Percentiles rank a stretch among this genome's conserved stretches.
Evolutionary conservation across 2,113 vertebrate species (phyloP).

Genomic region (Antechinus stuartii): DNA sequence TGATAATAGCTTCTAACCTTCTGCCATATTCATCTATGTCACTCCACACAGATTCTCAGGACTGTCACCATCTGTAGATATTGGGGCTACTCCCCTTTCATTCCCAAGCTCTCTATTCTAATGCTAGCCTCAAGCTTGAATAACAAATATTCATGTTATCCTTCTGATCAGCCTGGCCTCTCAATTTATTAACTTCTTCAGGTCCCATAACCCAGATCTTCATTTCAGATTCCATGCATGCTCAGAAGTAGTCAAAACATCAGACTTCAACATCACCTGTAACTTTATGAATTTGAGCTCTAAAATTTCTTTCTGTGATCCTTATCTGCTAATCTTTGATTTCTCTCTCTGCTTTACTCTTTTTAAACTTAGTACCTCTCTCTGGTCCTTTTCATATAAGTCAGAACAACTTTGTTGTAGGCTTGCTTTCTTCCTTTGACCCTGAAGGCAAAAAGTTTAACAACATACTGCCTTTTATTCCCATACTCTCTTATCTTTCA

Average conservation of each 20-base stretch:
- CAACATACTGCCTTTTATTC: background rate
- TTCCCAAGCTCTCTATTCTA: background rate
- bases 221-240: background rate
- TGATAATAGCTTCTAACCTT: background rate
- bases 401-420: background rate
- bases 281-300: background rate
- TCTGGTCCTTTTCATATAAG: no score
- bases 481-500: background rate
- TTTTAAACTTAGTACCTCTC: background rate
- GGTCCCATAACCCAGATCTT: background rate
- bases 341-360: background rate
- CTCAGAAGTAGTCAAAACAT: background rate
- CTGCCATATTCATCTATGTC: background rate
- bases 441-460: background rate
- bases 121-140: background rate
- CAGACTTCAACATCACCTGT: background rate
- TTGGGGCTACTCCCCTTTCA: background rate
- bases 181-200: background rate
- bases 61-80: background rate
- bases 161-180: background rate
- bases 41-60: background rate
- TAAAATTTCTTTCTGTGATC: background rate
- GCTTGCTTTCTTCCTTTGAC: background rate
- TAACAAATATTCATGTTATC: background rate
- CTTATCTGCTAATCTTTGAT: background rate